Evolutionary conservation across 2,888 invertebrate genomes (phyloP), one percentile per base, ranked within the genome.

Genomic region (Pollenia amentaria): DNA sequence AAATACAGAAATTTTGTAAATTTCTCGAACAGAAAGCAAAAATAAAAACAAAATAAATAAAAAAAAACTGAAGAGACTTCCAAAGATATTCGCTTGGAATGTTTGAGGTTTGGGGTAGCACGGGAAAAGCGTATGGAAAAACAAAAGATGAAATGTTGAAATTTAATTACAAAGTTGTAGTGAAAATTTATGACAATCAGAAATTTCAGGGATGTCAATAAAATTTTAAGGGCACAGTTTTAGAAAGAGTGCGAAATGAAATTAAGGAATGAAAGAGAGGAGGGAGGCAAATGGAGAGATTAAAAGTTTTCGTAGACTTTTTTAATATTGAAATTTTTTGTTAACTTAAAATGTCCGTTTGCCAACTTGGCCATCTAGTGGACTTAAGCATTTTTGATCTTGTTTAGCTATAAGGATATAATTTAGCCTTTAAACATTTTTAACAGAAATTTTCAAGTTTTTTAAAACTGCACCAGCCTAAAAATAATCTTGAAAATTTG

Each of bases 191-290:
- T 51, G n/a, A n/a, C 51, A 67, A 46, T 44, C 6, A 21, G 48
- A 48, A 67, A 48, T 44, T 14, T 48, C n/a, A 67, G 18, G 21
- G 67, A 67, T 51, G 12, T 21, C 12, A 21, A 57, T 21, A 78
- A 67, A 42, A 57, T n/a, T 67, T 81, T 57, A 73, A 67, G 29
- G 29, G 65, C 40, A 73, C 57, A 67, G 55, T 81, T 80, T 67
- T 55, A 44, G 65, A 65, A 40, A 14, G 14, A n/a, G 16, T 46
- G 48, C 14, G 29, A 16, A 42, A 16, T 21, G 7, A 62, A 64
- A 75, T 64, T 16, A 73, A 44, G 46, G 40, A 11, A 48, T 2
- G n/a, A 21, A 46, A 11, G 38, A 29, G 29, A 29, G 29, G 29
- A 29, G 6, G 29, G 6, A 6, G 29, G 29, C 29, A 29, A 29